Evolutionary conservation across 2,888 invertebrate species (phyloP).

Genomic region (Antheraea assamensis): DNA sequence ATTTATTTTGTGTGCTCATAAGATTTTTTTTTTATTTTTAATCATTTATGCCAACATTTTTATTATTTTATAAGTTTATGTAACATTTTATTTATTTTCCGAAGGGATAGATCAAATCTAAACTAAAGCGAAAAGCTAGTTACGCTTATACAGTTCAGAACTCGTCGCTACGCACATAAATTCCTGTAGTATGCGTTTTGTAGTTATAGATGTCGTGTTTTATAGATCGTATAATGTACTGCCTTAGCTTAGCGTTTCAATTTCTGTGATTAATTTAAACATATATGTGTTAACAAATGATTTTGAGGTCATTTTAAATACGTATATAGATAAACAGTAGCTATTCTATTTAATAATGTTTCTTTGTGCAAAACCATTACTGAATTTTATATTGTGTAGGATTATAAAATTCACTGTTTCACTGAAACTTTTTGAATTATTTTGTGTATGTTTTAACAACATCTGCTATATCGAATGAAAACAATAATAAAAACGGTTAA

Average conservation of each 20-base stretch:
- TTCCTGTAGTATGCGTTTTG: not conserved
- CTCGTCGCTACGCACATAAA: slow-evolving; percentile 12
- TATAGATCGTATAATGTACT: slow-evolving; percentile 18
- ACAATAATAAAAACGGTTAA: not conserved
- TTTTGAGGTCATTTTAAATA: not conserved
- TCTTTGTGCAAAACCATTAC: not conserved
- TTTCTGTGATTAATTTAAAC: slow-evolving; percentile 21
- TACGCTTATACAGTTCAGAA: too few relatives aligned
- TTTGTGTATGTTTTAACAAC: not conserved
- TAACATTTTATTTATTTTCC: too few relatives aligned
- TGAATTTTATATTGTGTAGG: not conserved
- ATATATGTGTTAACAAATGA: slow-evolving; percentile 22
- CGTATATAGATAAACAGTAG: not conserved
- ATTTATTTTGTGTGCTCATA: too few relatives aligned
- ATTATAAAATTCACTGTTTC: not conserved
- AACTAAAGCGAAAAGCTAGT: too few relatives aligned
- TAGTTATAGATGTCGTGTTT: slow-evolving; percentile 16
- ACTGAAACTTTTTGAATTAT: not conserved
- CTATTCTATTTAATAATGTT: not conserved
- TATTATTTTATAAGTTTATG: too few relatives aligned
- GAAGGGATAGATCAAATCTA: too few relatives aligned
- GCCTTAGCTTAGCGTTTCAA: slow-evolving; percentile 25
- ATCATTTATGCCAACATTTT: too few relatives aligned
- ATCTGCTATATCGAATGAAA: not conserved
- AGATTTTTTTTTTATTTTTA: too few relatives aligned